Base-by-base conservation (phyloP, 2,113 vertebrate genomes). In the Motacilla tschutschensis region DNA sequence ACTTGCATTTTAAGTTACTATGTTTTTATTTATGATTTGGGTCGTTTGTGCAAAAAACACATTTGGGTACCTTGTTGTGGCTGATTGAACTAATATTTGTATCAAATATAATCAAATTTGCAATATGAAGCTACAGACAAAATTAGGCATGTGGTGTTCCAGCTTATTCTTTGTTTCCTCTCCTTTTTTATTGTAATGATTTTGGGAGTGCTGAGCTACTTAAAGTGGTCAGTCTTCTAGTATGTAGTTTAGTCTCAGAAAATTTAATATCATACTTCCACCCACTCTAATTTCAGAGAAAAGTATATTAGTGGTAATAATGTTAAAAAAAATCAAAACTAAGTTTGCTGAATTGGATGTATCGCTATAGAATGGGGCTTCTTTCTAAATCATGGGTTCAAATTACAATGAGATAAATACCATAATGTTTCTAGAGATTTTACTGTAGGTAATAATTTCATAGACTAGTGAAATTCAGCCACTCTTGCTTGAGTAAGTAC, bases 381-480 rank as follows among this genome's bases (percentile, higher is more conserved):
- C 41, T 79, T 84, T 63, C 31, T 71, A 70, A 69, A 24, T 74
- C 36, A 79, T 54, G 60, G 14, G 4, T 85, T 90, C 57, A 90
- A 75, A 89, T 89, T 65, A 85, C 77, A 92, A 71, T 85, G 41
- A 71, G 87, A 85, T 89, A 83, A 94, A 89, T 94, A 79, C 33
- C 22, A 28, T 81, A 84, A 58, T 63, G 3, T 86, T 92, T 88
- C 31, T 79, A 53, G 71, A 48, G 51, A 60, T 63, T 81, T 74
- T 88, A 48, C 22, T 73, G 28, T 63, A 82, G 25, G 7, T 73
- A 64, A 54, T 60, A 41, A 84, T 88, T 79, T 82, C 36, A 53
- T 47, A 55, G n/a, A 46, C 40, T 76, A 31, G 33, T 79, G 55
- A 90, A 86, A 90, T 63, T 29, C 18, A 74, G 33, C 47, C 8